Evolutionary conservation across 2,113 vertebrate species (phyloP).

Genomic region (Micronycteris hirsuta): DNA sequence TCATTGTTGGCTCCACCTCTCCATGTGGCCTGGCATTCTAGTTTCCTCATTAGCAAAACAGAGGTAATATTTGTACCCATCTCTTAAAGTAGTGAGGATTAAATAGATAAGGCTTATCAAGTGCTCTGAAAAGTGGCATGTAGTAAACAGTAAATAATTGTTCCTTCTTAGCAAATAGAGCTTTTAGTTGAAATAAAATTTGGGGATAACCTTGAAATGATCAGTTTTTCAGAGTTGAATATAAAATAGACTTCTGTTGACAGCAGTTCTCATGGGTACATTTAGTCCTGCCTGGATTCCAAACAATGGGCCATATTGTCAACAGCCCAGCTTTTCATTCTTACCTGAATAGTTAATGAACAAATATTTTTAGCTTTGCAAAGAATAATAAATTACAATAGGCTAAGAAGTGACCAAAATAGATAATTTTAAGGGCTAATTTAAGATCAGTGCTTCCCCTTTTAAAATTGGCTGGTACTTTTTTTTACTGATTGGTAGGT

Average conservation of each 20-base stretch:
- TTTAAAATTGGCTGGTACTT: background rate
- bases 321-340: background rate
- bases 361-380: slow-evolving; percentile 25
- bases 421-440: slow-evolving; percentile 33
- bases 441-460: slow-evolving; percentile 41
- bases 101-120: background rate
- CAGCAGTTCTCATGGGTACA: background rate
- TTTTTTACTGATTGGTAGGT: background rate
- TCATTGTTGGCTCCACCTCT: background rate
- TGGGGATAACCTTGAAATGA: background rate
- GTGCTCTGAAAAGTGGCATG: background rate
- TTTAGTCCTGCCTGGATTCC: too few species aligned
- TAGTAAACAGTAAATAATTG: background rate
- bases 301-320: background rate
- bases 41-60: background rate
- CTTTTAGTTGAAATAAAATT: background rate
- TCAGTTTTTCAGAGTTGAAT: background rate
- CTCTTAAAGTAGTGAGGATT: background rate
- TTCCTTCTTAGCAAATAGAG: background rate
- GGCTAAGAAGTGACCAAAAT: slow-evolving; percentile 18
- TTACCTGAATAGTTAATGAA: background rate
- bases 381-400: background rate
- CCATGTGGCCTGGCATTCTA: background rate
- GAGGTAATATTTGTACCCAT: background rate
- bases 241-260: background rate